Evolutionary conservation across 2,888 invertebrate species (phyloP), one percentile per base, ranked within the genome.

Genomic region (Acanthosepion esculentum): DNA sequence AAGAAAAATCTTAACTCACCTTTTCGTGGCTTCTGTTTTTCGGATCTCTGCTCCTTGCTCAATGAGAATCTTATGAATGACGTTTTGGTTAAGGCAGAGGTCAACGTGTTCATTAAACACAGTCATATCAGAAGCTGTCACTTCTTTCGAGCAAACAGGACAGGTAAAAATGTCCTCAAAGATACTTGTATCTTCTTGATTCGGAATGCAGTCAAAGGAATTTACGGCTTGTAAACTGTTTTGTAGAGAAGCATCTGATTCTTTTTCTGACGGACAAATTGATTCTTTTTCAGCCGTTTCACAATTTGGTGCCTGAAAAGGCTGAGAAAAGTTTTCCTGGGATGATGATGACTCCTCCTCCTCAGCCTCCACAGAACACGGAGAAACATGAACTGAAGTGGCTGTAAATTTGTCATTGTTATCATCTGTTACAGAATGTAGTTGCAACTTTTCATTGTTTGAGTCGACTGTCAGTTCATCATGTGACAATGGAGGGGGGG

Each of bases 51-150:
- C n/a, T 48, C 50, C 78, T 95, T 96, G 96, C 92, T 96, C 96
- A 48, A 95, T 94, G 4, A 97, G 95, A 91, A 97, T 96, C 91
- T 97, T 95, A 64, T 96, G 95, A 94, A 97, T 96, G 91, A 96
- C 95, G 33, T 95, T 95, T 59, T 96, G 95, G 94, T 96, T 97
- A 33, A 97, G 96, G 95, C 97, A 97, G 18, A 95, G 92, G 94
- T 97, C 97, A 15, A 97, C 96, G 95, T 97, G 97, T 53, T 95
- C 94, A 95, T 96, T 96, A 94, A 96, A 96, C 18, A 95, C 95
- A 26, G 95, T 94, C 53, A 96, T 95, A 93, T 95, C 95, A 93
- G 94, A 94, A 95, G 96, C 96, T 41, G 94, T 92, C 6, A 96
- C 94, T 55, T 95, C 95, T 92, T 95, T 94, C 10, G 94, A 59